Conservation (phyloP, 2,113 vertebrate species). For the Ameiurus melas region DNA sequence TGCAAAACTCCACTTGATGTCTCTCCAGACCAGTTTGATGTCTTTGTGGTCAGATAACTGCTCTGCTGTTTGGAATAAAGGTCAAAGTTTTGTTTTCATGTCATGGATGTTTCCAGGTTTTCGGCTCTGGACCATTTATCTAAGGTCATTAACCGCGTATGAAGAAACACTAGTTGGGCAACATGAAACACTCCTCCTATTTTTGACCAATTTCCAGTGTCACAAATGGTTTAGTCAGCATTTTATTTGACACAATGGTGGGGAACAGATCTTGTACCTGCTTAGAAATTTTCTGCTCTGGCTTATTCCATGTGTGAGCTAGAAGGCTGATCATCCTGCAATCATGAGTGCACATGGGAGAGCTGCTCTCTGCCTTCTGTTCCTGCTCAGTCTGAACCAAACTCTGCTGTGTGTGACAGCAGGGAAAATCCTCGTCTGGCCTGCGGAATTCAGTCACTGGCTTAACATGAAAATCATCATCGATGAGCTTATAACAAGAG, state of each 20-base stretch:
- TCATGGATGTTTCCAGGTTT: not conserved
- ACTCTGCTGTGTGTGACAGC: not conserved
- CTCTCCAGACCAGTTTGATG: not conserved
- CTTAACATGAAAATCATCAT: slow-evolving; percentile 61
- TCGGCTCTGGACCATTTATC: not conserved
- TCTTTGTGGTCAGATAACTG: not conserved
- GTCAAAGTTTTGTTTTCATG: not conserved
- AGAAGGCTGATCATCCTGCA: not conserved
- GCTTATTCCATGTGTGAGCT: not conserved
- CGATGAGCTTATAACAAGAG: slow-evolving; percentile 52
- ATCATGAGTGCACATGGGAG: not conserved
- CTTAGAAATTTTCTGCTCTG: not conserved
- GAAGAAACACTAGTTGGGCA: not conserved
- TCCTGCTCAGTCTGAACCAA: slow-evolving; percentile 11
- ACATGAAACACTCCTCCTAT: not conserved
- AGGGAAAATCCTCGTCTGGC: slow-evolving; percentile 67
- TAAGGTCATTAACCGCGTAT: not conserved
- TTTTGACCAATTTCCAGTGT: not conserved
- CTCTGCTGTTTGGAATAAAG: not conserved
- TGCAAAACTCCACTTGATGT: not conserved
- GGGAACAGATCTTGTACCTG: no score
- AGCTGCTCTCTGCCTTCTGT: not conserved
- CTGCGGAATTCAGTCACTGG: slow-evolving; percentile 69
- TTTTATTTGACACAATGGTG: slow-evolving; percentile 58
- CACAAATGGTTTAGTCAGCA: slow-evolving; percentile 9